Evolutionary conservation across 1,140 invertebrate genomes (phyloP).

Genomic region (Plutomurus gul): DNA sequence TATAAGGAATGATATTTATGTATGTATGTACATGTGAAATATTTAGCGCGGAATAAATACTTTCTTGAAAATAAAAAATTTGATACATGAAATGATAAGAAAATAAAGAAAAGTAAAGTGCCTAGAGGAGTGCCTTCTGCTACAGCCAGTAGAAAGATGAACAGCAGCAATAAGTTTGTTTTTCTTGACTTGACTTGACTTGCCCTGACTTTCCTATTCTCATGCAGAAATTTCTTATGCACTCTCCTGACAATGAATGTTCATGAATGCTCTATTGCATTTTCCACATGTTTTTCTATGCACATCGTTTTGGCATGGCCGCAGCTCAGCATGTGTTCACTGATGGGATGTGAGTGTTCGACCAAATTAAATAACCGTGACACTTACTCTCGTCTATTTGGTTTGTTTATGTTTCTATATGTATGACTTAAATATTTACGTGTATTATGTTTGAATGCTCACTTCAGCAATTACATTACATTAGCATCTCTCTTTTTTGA

Average conservation of each 20-base stretch:
- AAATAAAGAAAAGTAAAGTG: constrained; percentile 25
- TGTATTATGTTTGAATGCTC: too few species aligned
- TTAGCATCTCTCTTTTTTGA: too few species aligned
- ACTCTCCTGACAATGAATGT: neutral
- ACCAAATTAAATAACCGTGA: neutral
- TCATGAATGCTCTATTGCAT: constrained; percentile 6
- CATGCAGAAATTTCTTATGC: neutral
- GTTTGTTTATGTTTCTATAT: constrained; percentile 7
- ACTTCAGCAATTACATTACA: too few species aligned
- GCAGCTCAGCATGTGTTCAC: neutral
- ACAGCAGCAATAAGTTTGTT: constrained; percentile 6
- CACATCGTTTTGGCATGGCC: neutral
- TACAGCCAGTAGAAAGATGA: neutral
- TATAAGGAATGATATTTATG: neutral
- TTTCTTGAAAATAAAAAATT: constrained; percentile 10
- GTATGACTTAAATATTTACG: neutral
- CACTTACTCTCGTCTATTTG: neutral
- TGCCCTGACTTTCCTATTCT: constrained; percentile 26
- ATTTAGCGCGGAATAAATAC: constrained; percentile 26
- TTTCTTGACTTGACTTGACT: neutral
- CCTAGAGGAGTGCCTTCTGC: too few species aligned
- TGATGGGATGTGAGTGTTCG: neutral
- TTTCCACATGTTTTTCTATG: too few species aligned
- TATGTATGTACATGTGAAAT: neutral
- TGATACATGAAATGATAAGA: constrained; percentile 20